phyloP scores from a whole-genome alignment of 1,140 invertebrate genomes.

The Rhizoglyphus robini region DNA sequence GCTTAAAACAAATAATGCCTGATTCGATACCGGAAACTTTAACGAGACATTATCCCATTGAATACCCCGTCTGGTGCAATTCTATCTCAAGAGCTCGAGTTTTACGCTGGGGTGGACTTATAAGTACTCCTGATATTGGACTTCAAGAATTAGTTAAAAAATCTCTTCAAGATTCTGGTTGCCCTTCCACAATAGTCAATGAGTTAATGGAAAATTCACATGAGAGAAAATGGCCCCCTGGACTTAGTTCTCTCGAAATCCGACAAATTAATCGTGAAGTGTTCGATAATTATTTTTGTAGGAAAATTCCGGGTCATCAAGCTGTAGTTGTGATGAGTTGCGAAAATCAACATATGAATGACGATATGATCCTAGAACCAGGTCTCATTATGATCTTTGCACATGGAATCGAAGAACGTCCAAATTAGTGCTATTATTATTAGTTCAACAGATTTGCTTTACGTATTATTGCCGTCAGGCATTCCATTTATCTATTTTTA shows the following conservation, averaged over 20 bases:
- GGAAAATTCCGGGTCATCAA: slow-evolving; percentile 59
- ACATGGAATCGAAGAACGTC: slow-evolving; percentile 64
- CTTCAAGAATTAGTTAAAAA: slow-evolving; percentile 80
- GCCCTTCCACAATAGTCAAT: slow-evolving; percentile 77
- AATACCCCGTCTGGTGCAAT: slow-evolving; percentile 73
- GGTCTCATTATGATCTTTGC: slow-evolving; percentile 98
- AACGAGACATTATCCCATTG: slow-evolving; percentile 35
- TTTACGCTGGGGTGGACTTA: slow-evolving; percentile 92
- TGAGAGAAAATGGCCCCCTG: slow-evolving; percentile 81
- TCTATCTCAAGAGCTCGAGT: slow-evolving; percentile 69
- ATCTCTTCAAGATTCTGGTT: slow-evolving; percentile 76
- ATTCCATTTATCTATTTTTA: too few species aligned
- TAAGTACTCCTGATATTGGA: slow-evolving; percentile 83
- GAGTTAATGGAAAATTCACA: slow-evolving; percentile 95
- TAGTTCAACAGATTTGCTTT: too few species aligned
- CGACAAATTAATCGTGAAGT: slow-evolving; percentile 69
- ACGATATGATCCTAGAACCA: slow-evolving; percentile 87
- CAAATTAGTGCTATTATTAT: too few species aligned
- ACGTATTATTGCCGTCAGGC: too few species aligned
- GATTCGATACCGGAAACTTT: slow-evolving; percentile 33
- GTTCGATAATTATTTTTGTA: slow-evolving; percentile 87
- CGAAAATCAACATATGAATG: slow-evolving; percentile 85
- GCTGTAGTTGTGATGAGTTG: slow-evolving; percentile 84
- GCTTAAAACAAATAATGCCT: slow-evolving; percentile 74
- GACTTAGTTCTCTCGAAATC: slow-evolving; percentile 79